Percentiles rank a stretch among this genome's conserved stretches.
These are phyloP conservation scores for Muscina levida DNA, from an alignment of 2,888 invertebrate genomes.

Conservation along the genomic window DNA sequence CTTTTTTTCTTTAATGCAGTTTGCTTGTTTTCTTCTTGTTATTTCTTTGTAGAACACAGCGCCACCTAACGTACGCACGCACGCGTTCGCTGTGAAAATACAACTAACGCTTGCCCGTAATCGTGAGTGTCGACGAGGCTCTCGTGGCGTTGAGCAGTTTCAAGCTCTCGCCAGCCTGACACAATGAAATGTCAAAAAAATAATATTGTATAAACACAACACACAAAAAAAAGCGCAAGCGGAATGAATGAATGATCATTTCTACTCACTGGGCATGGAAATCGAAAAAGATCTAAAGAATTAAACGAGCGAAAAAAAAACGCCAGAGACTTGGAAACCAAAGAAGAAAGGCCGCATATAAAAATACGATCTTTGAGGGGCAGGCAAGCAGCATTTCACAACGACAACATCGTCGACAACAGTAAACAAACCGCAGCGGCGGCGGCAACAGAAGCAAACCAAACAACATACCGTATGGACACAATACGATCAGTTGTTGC, in stretches of 20 bases:
- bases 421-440: neutral
- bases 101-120: conserved; percentile 56
- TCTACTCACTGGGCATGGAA: neutral
- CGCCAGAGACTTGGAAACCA: conserved; percentile 6
- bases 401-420: too few relatives aligned
- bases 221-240: conserved; percentile 18
- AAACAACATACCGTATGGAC: too few relatives aligned
- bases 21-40: neutral
- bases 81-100: conserved; percentile 67
- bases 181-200: conserved; percentile 34
- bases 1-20: neutral
- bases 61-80: conserved; percentile 65
- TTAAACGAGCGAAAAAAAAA: too few relatives aligned
- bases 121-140: conserved; percentile 56
- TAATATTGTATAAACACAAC: too few relatives aligned
- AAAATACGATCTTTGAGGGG: neutral
- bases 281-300: conserved; percentile 1
- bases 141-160: conserved; percentile 9
- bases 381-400: neutral
- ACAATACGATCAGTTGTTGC: neutral
- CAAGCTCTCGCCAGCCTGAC: conserved; percentile 16
- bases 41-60: conserved; percentile 50
- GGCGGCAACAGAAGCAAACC: neutral
- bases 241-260: conserved; percentile 32
- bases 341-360: conserved; percentile 25